phyloP scores from a whole-genome alignment of 1,140 invertebrate genomes.

The Neuroterus valhalla region DNA sequence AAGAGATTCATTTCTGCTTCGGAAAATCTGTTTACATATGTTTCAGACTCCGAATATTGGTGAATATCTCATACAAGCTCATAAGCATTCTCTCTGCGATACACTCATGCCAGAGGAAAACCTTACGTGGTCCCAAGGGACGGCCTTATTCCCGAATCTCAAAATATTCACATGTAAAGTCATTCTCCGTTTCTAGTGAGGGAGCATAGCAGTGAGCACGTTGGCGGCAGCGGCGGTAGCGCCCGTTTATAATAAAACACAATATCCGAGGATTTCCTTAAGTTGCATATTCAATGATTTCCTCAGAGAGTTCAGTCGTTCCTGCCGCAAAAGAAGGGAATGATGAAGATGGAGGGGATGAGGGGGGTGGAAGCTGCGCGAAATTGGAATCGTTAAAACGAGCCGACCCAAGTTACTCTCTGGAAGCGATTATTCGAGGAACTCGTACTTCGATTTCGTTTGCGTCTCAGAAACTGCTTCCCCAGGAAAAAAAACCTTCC shows the following conservation, averaged over 20 bases:
- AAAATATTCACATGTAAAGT: conserved; percentile 72
- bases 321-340: conserved; percentile 39
- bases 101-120: conserved; percentile 38
- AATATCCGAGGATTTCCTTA: conserved; percentile 78
- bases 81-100: conserved; percentile 28
- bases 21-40: background rate
- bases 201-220: conserved; percentile 23
- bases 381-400: conserved; percentile 67
- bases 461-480: background rate
- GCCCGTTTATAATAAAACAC: conserved; percentile 74
- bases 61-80: background rate
- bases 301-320: conserved; percentile 76
- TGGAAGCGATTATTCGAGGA: conserved; percentile 33
- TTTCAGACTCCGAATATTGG: background rate
- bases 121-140: conserved; percentile 46
- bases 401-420: conserved; percentile 48
- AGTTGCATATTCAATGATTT: conserved; percentile 83
- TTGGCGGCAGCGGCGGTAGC: conserved; percentile 40
- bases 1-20: background rate
- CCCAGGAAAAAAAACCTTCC: background rate
- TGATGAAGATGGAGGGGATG: conserved; percentile 36
- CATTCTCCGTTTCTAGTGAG: conserved; percentile 39
- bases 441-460: conserved; percentile 31
- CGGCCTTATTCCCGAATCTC: conserved; percentile 69
- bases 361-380: conserved; percentile 40